Evolutionary conservation across 2,113 vertebrate genomes (phyloP).

Genomic region (Grammomys dolichurus): DNA sequence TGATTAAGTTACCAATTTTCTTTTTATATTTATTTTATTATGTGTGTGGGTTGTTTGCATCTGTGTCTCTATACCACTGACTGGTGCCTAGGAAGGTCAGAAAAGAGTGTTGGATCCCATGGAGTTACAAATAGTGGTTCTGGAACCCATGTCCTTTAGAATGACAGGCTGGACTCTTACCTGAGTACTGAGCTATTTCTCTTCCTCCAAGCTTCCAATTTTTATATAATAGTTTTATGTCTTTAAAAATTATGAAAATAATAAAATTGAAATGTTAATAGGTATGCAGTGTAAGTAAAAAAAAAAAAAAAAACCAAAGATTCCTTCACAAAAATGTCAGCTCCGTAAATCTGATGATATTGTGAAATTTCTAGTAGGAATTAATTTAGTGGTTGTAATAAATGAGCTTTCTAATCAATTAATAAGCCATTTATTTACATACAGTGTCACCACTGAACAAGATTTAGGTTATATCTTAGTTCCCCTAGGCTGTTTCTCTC

Average conservation of each 20-base stretch:
- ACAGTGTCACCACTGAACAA: constrained; percentile 5
- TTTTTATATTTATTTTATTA: not conserved
- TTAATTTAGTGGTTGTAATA: constrained; percentile 33
- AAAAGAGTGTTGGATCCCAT: not conserved
- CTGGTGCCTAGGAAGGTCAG: not conserved
- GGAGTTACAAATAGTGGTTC: not conserved
- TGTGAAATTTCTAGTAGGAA: constrained; percentile 31
- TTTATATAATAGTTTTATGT: not conserved
- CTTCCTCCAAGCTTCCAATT: not conserved
- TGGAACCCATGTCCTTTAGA: not conserved
- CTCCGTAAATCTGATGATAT: not conserved
- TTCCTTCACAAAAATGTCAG: not conserved
- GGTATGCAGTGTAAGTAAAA: not conserved
- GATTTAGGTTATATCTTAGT: not conserved
- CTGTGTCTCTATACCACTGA: not conserved
- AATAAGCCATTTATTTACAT: constrained; percentile 25
- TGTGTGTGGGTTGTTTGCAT: not conserved
- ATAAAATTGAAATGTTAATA: constrained; percentile 24
- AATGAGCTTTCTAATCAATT: not conserved
- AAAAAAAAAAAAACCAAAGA: constrained; percentile 21
- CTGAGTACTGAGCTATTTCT: not conserved
- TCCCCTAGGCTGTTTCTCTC: not conserved
- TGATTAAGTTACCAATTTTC: not conserved
- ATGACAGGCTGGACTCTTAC: not conserved
- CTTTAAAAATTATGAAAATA: not conserved